Base-by-base conservation (phyloP, 1,140 invertebrate genomes). In the Drosophila kepulauana region DNA sequence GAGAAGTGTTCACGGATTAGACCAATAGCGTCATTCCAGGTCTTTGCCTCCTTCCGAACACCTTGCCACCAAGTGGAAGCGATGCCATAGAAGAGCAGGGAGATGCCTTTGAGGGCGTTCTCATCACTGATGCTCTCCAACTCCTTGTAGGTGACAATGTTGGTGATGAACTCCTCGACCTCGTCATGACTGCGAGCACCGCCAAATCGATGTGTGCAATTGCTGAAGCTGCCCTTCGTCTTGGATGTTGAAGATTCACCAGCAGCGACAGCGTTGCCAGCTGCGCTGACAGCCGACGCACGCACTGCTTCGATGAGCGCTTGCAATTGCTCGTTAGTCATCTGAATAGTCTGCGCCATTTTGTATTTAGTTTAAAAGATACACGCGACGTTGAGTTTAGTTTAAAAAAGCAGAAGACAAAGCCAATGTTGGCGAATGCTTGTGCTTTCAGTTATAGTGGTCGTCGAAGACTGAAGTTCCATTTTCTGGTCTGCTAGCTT, bases 61-160 rank as follows among this genome's bases (percentile, higher is more conserved):
- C 93, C 93, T 63, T 93, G 91, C 93, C 92, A 93, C 93, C 93
- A 93, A 3, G 89, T 93, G 1, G 92, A 92, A 4, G 93, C 93
- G 4, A 89, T 48, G 13, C 89, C 92, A 11, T 73, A 82, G 25
- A 94, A 79, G 1, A 94, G 80, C 68, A 94, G 81, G 1, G 93
- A 88, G 3, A 94, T 38, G 2, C 93, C 93, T 66, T 85, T 88
- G 3, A 93, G 58, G 4, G 93, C 93, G 62, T 93, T 92, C 45
- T 87, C 80, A 65, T 93, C 92, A 45, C 46, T 70, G 5, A 93
- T 90, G 8, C 64, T 33, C 5, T 92, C 86, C 68, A 92, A 57
- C 38, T 92, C 84, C 57, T 92, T 92, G 48, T 81, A 92, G 2
- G 73, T 91, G 35, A 68, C 43, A 2, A 92, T 66, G 28, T 65